Evolutionary conservation across 2,888 invertebrate genomes (phyloP), one percentile per base, ranked within the genome.

Genomic region (Carterocephalus palaemon): DNA sequence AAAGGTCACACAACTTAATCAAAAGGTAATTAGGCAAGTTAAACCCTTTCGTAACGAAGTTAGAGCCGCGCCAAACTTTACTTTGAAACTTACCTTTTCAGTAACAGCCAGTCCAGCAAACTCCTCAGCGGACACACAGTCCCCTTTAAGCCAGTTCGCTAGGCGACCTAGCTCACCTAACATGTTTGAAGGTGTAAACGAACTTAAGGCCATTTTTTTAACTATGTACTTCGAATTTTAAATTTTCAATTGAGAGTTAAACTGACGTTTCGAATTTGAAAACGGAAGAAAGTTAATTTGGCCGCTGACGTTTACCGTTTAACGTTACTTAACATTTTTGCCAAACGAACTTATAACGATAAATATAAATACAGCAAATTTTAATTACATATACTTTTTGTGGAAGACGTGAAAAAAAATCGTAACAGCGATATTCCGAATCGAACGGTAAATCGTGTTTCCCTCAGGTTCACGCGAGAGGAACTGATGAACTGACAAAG

Each of bases 31-130:
- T n/a, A n/a, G n/a, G n/a, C n/a, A n/a, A n/a, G n/a, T n/a, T n/a
- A n/a, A n/a, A n/a, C n/a, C n/a, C n/a, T n/a, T n/a, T n/a, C n/a
- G n/a, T n/a, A n/a, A n/a, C n/a, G n/a, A n/a, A n/a, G n/a, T n/a
- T n/a, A n/a, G n/a, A n/a, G n/a, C n/a, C n/a, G n/a, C n/a, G n/a
- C n/a, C n/a, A n/a, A n/a, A n/a, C n/a, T n/a, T n/a, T n/a, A n/a
- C n/a, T n/a, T n/a, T n/a, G n/a, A n/a, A n/a, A n/a, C 72, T 71
- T 58, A 84, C 86, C 84, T 85, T 85, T 57, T 84, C 86, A 8
- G 82, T 78, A 22, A 84, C 85, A 8, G 84, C 70, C 1, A 85
- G 56, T 4, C 85, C 84, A 6, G 71, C 75, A 48, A 78, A 82
- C 54, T 85, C 82, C 54, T 81, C 81, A 1, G 78, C 50, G 3